Base-by-base conservation (phyloP, 2,888 invertebrate species). In the Tachina lurida region DNA sequence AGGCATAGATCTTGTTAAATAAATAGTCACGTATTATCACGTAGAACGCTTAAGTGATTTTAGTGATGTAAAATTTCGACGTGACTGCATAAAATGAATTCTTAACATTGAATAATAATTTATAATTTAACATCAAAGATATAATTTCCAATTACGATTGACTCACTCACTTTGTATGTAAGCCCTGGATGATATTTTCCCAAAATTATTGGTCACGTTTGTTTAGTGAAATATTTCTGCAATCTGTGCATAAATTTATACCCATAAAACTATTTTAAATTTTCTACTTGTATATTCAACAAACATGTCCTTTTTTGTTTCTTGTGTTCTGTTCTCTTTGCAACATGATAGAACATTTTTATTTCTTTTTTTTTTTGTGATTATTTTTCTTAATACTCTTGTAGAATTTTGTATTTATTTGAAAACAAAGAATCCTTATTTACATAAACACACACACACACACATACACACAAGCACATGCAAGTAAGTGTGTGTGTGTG, bases 321-420 rank as follows among this genome's bases (percentile, higher is more conserved):
- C 31, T 7, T 31, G 9, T 43, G 31, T 31, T 47, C 47, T 10
- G 39, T 58, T 45, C n/a, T 22, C 12, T 13, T 45, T n/a, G 22
- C 22, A 31, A 58, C 58, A 58, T 45, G 56, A 43, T 12, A 31
- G 19, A 10, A 19, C 17, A 43, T 70, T 41, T 19, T 70, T 12
- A 13, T 41, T 31, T 31, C 10, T 70, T 54, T 19, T 41, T n/a
- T 31, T 31, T n/a, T 70, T 56, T 15, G 13, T 17, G 2, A 8
- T 70, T 70, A 12, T 41, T 54, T 54, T 54, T 19, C 15, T 58
- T 56, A n/a, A 58, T 58, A 56, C 45, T 58, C 12, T 58, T 9
- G 58, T n/a, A 31, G n/a, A 71, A 58, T 71, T 71, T 58, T 31
- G 22, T 58, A 15, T 71, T 45, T 22, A 56, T 45, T 58, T 31